These are phyloP conservation scores for Kryptopterus vitreolus DNA, from an alignment of 2,797 vertebrate species.

Conservation along the genomic window DNA sequence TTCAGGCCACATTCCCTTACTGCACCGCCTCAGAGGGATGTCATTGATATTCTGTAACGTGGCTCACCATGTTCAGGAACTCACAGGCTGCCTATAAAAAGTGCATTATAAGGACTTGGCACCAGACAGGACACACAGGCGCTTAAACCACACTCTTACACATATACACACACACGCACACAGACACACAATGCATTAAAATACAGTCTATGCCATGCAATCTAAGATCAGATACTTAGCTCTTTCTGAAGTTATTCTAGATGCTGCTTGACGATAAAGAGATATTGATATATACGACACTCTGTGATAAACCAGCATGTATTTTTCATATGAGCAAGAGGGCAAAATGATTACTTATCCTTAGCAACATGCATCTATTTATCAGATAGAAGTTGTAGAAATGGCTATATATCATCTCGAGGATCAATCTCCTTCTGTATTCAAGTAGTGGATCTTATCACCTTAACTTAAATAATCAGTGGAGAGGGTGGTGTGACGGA, in stretches of 20 bases:
- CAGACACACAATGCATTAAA: background rate
- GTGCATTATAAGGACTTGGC: conserved; percentile 59
- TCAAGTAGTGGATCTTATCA: background rate
- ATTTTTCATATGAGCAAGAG: conserved; percentile 6
- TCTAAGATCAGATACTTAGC: conserved; percentile 29
- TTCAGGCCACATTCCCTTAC: conserved; percentile 50
- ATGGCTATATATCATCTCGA: conserved; percentile 16
- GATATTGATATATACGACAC: conserved; percentile 33
- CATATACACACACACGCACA: background rate
- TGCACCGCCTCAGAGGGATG: conserved; percentile 56
- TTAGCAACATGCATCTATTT: conserved; percentile 11
- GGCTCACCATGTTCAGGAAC: conserved; percentile 73
- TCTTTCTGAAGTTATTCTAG: conserved; percentile 42
- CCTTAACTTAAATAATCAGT: background rate
- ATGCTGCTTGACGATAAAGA: conserved; percentile 32
- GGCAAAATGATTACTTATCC: conserved; percentile 31
- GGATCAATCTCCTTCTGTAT: background rate
- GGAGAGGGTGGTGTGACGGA: background rate
- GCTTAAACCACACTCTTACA: conserved; percentile 38
- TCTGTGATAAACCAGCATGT: conserved; percentile 16
- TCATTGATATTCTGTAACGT: conserved; percentile 74
- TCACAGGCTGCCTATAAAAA: conserved; percentile 69
- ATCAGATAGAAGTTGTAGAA: conserved; percentile 7
- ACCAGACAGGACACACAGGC: conserved; percentile 36
- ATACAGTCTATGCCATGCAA: conserved; percentile 30